Percentiles rank a stretch among this genome's conserved stretches.
Evolutionary conservation across 2,113 vertebrate species (phyloP).

Genomic region (Sebastes schlegelii): DNA sequence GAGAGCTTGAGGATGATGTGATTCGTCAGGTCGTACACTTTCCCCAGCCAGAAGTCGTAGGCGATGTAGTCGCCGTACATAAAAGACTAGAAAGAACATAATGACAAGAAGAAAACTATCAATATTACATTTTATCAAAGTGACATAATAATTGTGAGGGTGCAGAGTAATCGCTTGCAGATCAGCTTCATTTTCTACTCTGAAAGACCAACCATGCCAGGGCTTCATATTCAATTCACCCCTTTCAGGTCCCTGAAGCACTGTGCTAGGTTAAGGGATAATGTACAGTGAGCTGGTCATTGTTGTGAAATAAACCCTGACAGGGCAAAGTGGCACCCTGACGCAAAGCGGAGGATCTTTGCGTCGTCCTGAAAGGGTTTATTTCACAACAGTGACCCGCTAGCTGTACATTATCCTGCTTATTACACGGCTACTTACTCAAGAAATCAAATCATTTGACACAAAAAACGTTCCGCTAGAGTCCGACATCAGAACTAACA

Average conservation of each 20-base stretch:
- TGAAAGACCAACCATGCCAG: too few relatives aligned
- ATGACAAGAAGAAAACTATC: background rate
- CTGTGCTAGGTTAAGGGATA: background rate
- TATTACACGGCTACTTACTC: too few relatives aligned
- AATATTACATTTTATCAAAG: slow-evolving; percentile 9
- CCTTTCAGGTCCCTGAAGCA: background rate
- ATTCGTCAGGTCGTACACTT: slow-evolving; percentile 98
- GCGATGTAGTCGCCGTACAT: slow-evolving; percentile 99
- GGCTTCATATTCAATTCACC: background rate
- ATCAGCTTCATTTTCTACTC: background rate
- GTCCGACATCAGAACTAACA: too few relatives aligned
- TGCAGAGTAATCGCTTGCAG: background rate
- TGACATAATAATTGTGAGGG: background rate
- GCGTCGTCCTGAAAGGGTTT: too few relatives aligned
- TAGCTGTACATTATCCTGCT: too few relatives aligned
- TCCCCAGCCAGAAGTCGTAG: slow-evolving; percentile 98
- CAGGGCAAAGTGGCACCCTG: too few relatives aligned
- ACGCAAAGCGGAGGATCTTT: too few relatives aligned
- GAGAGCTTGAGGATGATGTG: slow-evolving; percentile 98
- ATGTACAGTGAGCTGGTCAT: too few relatives aligned
- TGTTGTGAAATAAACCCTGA: too few relatives aligned
- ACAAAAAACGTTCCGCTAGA: too few relatives aligned
- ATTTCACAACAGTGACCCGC: too few relatives aligned
- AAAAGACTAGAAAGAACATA: slow-evolving; percentile 86
- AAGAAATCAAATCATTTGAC: too few relatives aligned